Base-by-base conservation (phyloP, 2,888 invertebrate species). In the Lasius platythorax region DNA sequence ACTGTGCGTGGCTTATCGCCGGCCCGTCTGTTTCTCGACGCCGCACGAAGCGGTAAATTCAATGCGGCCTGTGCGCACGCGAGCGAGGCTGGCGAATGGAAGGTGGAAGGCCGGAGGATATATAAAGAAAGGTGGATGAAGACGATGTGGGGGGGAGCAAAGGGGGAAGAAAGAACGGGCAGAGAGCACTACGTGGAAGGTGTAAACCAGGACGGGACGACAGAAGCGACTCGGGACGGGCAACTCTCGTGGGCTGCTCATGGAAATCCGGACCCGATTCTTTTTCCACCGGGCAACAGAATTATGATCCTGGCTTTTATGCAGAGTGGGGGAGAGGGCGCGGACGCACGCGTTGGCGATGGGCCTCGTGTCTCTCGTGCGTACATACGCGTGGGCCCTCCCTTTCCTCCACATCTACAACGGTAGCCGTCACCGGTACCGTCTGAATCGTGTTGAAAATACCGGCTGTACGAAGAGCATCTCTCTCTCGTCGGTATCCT, bases 231-330 rank as follows among this genome's bases (percentile, higher is more conserved):
- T 83, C 81, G 53, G 30, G 18, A 18, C 66, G 56, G 28, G 84
- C 75, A 87, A 68, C 90, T 66, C 90, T 66, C 91, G 91, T 91
- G 90, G 88, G 87, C 68, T 83, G 90, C 75, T 87, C 84, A 87
- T 91, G 90, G 87, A 90, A 91, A 90, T 90, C 84, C 76, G 83
- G 85, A 75, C 73, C 82, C 70, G 81, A 85, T 61, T 79, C 74
- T 85, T 86, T 87, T 66, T 46, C 12, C 50, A 37, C 37, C 82
- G 56, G 40, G 75, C 53, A 53, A n/a, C 88, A 84, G 86, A 91
- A 89, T 91, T 91, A 87, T 85, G 91, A 91, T 89, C 85, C 83
- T 23, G 63, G 84, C 83, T 84, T 67, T 64, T n/a, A 30, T 9
- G 74, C 8, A n/a, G 46, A 15, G 46, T 5, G 46, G 1, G 53